phyloP scores from a whole-genome alignment of 2,113 vertebrate genomes.

The Engraulis encrasicolus region DNA sequence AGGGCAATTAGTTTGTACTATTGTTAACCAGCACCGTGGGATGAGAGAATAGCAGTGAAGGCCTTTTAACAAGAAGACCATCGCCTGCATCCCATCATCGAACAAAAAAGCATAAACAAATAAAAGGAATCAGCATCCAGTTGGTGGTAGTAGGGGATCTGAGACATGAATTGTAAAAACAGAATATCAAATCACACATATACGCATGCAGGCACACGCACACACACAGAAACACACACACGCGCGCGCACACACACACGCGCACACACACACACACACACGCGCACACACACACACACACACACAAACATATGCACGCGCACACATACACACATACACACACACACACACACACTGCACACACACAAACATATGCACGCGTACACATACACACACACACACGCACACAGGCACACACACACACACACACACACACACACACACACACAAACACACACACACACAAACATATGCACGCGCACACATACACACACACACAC shows the following conservation, averaged over 20 bases:
- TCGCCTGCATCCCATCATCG: neutral
- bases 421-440: too few relatives aligned
- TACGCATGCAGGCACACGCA: too few relatives aligned
- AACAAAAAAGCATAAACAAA: neutral
- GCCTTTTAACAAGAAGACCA: neutral
- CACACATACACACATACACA: neutral
- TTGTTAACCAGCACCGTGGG: too few relatives aligned
- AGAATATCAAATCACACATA: too few relatives aligned
- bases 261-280: constrained; percentile 28
- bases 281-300: constrained; percentile 25
- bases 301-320: neutral
- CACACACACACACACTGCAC: neutral
- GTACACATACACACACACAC: neutral
- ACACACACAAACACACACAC: too few relatives aligned
- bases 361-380: neutral
- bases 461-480: too few relatives aligned
- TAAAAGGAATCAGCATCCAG: constrained; percentile 2
- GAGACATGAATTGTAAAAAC: neutral
- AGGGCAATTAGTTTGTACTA: too few relatives aligned
- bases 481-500: neutral
- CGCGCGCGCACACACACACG: neutral
- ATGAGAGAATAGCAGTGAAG: neutral
- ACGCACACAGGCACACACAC: neutral
- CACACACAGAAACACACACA: too few relatives aligned
- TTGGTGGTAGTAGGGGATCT: neutral